These are phyloP conservation scores for Catocala sponsa DNA, from an alignment of 2,888 invertebrate genomes.

Conservation along the genomic window DNA sequence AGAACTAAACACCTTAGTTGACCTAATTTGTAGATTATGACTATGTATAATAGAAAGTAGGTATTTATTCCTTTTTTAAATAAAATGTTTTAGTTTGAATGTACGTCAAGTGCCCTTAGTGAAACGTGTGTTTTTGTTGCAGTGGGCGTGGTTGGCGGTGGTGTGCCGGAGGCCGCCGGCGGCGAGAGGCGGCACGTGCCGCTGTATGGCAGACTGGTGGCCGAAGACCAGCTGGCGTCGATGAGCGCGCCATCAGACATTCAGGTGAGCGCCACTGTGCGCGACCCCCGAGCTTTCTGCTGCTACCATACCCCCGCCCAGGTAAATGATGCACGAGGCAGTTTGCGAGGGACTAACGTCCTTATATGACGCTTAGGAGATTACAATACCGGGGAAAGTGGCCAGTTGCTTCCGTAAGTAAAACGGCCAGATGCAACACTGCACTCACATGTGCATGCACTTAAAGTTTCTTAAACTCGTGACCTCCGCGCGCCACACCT, in stretches of 20 bases:
- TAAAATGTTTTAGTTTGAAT: no score
- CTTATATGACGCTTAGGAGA: slow-evolving; percentile 15
- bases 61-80: no score
- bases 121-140: slow-evolving; percentile 60
- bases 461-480: slow-evolving; percentile 52
- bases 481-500: slow-evolving; percentile 59
- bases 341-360: slow-evolving; percentile 67
- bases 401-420: slow-evolving; percentile 8
- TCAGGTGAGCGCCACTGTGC: slow-evolving; percentile 86
- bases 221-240: slow-evolving; percentile 94
- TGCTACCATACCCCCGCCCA: slow-evolving; percentile 82
- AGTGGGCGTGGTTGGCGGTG: slow-evolving; percentile 85
- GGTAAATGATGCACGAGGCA: slow-evolving; percentile 87
- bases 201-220: slow-evolving; percentile 96
- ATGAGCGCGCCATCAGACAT: slow-evolving; percentile 90
- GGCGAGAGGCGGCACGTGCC: slow-evolving; percentile 92
- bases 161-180: slow-evolving; percentile 79
- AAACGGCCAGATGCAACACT: slow-evolving; percentile 33
- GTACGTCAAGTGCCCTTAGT: not conserved
- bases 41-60: no score
- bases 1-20: no score
- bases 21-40: no score
- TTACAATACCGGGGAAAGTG: slow-evolving; percentile 3
- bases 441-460: slow-evolving; percentile 34
- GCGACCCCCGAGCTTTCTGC: slow-evolving; percentile 87